phyloP scores from a whole-genome alignment of 2,888 invertebrate species.

The Mythimna lalbum region DNA sequence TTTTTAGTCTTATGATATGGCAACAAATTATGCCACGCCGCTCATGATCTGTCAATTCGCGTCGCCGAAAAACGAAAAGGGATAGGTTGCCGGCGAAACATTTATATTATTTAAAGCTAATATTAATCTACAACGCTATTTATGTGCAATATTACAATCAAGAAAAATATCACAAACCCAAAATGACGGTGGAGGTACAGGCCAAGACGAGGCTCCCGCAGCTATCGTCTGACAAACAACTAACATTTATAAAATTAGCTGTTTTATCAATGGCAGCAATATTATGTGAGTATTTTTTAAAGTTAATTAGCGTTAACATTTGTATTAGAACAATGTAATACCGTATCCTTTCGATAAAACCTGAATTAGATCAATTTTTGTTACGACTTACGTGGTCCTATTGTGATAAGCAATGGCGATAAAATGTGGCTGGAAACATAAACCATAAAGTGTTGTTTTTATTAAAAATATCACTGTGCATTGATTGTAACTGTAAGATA shows the following conservation, averaged over 20 bases:
- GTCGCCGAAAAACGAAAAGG: slow-evolving; percentile 68
- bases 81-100: slow-evolving; percentile 85
- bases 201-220: slow-evolving; percentile 81
- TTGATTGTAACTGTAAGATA: background rate
- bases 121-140: slow-evolving; percentile 57
- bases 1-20: slow-evolving; percentile 51
- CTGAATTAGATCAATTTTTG: slow-evolving; percentile 36
- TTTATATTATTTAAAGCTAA: slow-evolving; percentile 45
- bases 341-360: slow-evolving; percentile 23
- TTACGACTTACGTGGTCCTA: slow-evolving; percentile 74
- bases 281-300: slow-evolving; percentile 94
- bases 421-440: slow-evolving; percentile 55
- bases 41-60: slow-evolving; percentile 78
- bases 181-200: slow-evolving; percentile 84
- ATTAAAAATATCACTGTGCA: background rate
- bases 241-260: slow-evolving; percentile 92
- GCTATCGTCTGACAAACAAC: slow-evolving; percentile 88
- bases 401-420: slow-evolving; percentile 63
- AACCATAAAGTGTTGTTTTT: slow-evolving; percentile 1
- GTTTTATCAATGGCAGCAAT: slow-evolving; percentile 97
- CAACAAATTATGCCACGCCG: slow-evolving; percentile 81
- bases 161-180: slow-evolving; percentile 61
- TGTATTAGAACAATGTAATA: slow-evolving; percentile 15
- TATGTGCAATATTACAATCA: slow-evolving; percentile 66
- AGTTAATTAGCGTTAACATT: slow-evolving; percentile 36